phyloP scores from a whole-genome alignment of 2,113 vertebrate species.

The Pomatorhinus ruficollis region DNA sequence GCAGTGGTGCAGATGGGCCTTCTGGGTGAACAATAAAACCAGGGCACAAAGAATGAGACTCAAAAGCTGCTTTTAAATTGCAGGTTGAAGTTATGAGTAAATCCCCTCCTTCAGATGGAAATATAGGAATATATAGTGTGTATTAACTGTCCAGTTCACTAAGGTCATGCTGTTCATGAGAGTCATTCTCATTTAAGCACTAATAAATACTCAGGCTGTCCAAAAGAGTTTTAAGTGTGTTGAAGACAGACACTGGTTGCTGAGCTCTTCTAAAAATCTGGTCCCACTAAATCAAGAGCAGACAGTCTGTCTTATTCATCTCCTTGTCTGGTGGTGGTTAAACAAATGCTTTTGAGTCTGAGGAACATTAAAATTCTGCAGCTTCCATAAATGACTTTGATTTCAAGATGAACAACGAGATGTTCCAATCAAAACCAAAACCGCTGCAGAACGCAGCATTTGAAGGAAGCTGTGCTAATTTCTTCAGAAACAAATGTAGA shows the following conservation, averaged over 20 bases:
- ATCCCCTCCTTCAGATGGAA: not conserved
- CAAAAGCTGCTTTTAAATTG: conserved; percentile 22
- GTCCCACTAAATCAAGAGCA: conserved; percentile 49
- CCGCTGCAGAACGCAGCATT: not conserved
- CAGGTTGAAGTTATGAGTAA: not conserved
- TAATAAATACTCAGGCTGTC: not conserved
- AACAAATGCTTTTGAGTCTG: conserved; percentile 64
- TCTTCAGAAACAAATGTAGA: conserved; percentile 62
- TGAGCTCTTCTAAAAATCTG: conserved; percentile 49
- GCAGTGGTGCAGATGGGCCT: not conserved
- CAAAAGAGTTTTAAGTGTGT: not conserved
- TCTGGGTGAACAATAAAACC: conserved; percentile 9
- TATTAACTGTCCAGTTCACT: not conserved
- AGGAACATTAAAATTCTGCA: conserved; percentile 61
- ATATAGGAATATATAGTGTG: not conserved
- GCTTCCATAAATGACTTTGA: conserved; percentile 63
- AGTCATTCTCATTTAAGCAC: not conserved
- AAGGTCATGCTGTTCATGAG: not conserved
- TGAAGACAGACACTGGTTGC: not conserved
- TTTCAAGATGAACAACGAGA: conserved; percentile 52
- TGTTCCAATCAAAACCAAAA: conserved; percentile 62
- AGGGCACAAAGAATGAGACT: not conserved
- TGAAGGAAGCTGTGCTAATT: conserved; percentile 51
- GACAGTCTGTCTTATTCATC: conserved; percentile 42
- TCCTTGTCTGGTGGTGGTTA: conserved; percentile 63